A percentile compares a stretch with the other conserved stretches of the same genome.
These are phyloP conservation scores for Bubo scandiacus DNA, from an alignment of 2,113 vertebrate genomes.

Conservation along the genomic window DNA sequence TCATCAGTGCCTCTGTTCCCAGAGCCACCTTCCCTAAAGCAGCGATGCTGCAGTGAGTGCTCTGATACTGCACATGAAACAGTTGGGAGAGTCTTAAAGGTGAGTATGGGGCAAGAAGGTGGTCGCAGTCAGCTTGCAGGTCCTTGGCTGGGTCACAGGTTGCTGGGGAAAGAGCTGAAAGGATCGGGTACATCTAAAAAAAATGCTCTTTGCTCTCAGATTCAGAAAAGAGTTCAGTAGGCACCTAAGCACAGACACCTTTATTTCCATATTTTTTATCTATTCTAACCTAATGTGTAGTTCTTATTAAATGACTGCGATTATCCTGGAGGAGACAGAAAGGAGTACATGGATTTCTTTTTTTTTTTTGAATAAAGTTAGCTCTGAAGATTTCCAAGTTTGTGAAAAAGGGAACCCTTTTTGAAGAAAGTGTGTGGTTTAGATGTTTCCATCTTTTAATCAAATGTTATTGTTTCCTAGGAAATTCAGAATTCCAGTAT, in stretches of 20 bases:
- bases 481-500: neutral
- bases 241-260: neutral
- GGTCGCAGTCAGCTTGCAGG: neutral
- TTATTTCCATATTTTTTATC: neutral
- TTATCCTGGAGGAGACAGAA: neutral
- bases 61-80: neutral
- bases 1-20: neutral
- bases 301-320: neutral
- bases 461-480: neutral
- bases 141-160: neutral
- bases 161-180: no score
- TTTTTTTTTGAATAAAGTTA: neutral
- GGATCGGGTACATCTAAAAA: no score
- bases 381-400: neutral
- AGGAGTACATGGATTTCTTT: neutral
- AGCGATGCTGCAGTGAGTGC: neutral
- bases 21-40: neutral
- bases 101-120: neutral
- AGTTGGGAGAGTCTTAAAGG: neutral
- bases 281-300: neutral
- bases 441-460: neutral
- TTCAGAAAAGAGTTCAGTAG: neutral
- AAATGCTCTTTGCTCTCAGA: neutral
- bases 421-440: neutral
- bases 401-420: neutral